phyloP scores from a whole-genome alignment of 2,888 invertebrate species.

The Penaeus monodon region DNA sequence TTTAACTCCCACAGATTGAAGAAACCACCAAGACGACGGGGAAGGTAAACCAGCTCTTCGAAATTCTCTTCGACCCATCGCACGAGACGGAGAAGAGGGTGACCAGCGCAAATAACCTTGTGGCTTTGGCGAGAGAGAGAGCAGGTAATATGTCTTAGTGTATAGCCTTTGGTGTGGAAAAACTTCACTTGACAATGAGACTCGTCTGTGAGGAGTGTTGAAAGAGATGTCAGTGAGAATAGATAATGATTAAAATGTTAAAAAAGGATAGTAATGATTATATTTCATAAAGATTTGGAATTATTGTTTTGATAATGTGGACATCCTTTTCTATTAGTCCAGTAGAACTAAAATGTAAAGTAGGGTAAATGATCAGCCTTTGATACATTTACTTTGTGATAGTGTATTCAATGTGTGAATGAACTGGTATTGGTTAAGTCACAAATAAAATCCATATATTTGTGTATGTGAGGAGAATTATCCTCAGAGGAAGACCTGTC shows the following conservation, averaged over 20 bases:
- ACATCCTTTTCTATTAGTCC: too few relatives aligned
- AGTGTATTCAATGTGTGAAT: background rate
- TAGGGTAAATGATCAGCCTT: conserved; percentile 37
- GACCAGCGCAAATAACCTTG: conserved; percentile 89
- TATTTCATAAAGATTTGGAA: too few relatives aligned
- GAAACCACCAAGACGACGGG: conserved; percentile 69
- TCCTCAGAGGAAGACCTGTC: too few relatives aligned
- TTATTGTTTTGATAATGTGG: too few relatives aligned
- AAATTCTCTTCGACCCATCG: conserved; percentile 80
- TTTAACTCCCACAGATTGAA: conserved; percentile 57
- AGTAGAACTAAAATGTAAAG: conserved; percentile 67
- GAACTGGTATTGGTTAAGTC: too few relatives aligned
- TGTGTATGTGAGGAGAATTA: background rate
- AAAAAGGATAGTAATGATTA: too few relatives aligned
- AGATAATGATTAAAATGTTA: too few relatives aligned
- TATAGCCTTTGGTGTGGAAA: too few relatives aligned
- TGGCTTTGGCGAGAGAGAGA: conserved; percentile 89
- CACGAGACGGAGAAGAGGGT: conserved; percentile 81
- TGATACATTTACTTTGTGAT: background rate
- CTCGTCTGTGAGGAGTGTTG: too few relatives aligned
- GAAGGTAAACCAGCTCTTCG: conserved; percentile 87
- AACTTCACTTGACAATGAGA: too few relatives aligned
- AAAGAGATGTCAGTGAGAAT: too few relatives aligned
- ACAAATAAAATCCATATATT: background rate
- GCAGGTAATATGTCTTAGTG: conserved; percentile 75